A percentile compares a stretch with the other conserved stretches of the same genome.
These are phyloP conservation scores for Scaptomyza reducta DNA, from an alignment of 2,888 invertebrate species.

Conservation along the genomic window DNA sequence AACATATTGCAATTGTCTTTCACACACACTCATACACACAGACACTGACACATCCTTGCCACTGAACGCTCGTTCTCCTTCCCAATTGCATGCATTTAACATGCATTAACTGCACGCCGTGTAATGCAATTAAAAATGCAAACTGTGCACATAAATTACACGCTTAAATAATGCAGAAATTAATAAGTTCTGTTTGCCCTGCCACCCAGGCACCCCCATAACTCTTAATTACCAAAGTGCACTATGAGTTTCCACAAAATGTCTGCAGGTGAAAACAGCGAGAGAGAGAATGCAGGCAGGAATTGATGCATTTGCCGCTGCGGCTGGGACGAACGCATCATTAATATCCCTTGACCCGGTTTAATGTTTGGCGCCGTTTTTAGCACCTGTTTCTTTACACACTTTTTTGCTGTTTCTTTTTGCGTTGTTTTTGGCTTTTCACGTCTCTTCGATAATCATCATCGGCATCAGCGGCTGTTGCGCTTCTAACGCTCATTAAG, in stretches of 20 bases:
- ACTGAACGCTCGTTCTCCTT: slow-evolving; percentile 2
- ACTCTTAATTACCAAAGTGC: slow-evolving; percentile 69
- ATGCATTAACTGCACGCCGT: slow-evolving; percentile 72
- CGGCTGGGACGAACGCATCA: slow-evolving; percentile 38
- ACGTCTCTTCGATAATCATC: slow-evolving; percentile 36
- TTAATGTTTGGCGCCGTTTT: slow-evolving; percentile 38
- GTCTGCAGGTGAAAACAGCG: slow-evolving; percentile 37
- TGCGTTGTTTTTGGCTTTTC: neutral
- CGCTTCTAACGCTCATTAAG: slow-evolving; percentile 48
- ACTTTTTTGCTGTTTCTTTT: neutral
- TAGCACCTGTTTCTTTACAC: slow-evolving; percentile 44
- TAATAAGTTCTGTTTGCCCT: slow-evolving; percentile 68
- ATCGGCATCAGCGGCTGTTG: slow-evolving; percentile 35
- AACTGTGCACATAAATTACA: slow-evolving; percentile 74
- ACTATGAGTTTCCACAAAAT: slow-evolving; percentile 32
- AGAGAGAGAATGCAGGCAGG: slow-evolving; percentile 13
- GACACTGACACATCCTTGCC: neutral
- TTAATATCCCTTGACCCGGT: slow-evolving; percentile 67
- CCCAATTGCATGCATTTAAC: slow-evolving; percentile 70
- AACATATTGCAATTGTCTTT: slow-evolving; percentile 50
- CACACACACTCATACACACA: slow-evolving; percentile 1
- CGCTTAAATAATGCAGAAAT: slow-evolving; percentile 77
- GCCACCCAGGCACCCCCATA: slow-evolving; percentile 34
- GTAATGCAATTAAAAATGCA: slow-evolving; percentile 77
- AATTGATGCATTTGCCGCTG: slow-evolving; percentile 39